Evolutionary conservation across 2,888 invertebrate genomes (phyloP).

Genomic region (Acronicta leporina): DNA sequence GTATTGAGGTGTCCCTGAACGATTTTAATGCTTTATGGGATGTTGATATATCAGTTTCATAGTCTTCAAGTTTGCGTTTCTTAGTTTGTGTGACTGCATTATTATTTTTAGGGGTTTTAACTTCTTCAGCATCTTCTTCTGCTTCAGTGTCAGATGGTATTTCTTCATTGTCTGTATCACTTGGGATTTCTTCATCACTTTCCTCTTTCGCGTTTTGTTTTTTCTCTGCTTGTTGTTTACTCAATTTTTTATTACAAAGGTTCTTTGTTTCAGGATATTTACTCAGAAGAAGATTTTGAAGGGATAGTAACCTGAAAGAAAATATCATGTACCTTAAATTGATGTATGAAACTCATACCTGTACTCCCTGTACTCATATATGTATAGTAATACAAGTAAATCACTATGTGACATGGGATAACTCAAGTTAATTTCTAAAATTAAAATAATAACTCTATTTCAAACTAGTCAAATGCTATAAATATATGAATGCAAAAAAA

Average conservation of each 20-base stretch:
- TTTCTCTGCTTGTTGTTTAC: slow-evolving; percentile 56
- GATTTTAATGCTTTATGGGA: slow-evolving; percentile 90
- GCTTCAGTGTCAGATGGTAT: slow-evolving; percentile 90
- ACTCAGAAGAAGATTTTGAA: slow-evolving; percentile 86
- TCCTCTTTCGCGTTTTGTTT: slow-evolving; percentile 68
- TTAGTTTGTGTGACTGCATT: slow-evolving; percentile 57
- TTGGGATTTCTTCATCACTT: slow-evolving; percentile 81
- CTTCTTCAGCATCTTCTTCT: slow-evolving; percentile 70
- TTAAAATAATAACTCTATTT: too few relatives aligned
- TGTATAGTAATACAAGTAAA: too few relatives aligned
- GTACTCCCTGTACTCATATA: not conserved
- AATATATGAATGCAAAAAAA: too few relatives aligned
- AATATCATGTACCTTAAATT: not conserved
- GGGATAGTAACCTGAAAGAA: slow-evolving; percentile 76
- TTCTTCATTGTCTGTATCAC: slow-evolving; percentile 90
- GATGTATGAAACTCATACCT: too few relatives aligned
- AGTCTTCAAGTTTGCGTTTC: slow-evolving; percentile 89
- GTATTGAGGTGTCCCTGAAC: slow-evolving; percentile 94
- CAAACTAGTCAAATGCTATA: too few relatives aligned
- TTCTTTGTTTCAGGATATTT: slow-evolving; percentile 92
- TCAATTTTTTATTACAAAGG: slow-evolving; percentile 72
- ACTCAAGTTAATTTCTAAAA: too few relatives aligned
- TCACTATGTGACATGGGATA: too few relatives aligned
- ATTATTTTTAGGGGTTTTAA: slow-evolving; percentile 56
- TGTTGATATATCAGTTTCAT: slow-evolving; percentile 87